Evolutionary conservation across 1,140 invertebrate species (phyloP).

Genomic region (Lepidurus couesii): DNA sequence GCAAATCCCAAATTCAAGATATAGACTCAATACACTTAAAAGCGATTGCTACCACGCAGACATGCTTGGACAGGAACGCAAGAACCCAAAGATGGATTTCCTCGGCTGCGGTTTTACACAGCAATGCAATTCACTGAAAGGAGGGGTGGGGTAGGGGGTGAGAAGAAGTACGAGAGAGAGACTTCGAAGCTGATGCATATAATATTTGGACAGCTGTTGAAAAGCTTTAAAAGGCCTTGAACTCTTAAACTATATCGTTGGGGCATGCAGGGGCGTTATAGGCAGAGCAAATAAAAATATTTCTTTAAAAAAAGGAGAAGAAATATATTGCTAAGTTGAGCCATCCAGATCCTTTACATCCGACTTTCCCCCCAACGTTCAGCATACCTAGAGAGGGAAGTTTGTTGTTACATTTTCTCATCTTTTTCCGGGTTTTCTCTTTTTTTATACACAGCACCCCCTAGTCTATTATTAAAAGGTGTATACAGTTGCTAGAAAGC

Average conservation of each 20-base stretch:
- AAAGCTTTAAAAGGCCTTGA: background rate
- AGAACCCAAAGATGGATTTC: background rate
- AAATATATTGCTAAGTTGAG: too few species aligned
- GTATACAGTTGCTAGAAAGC: background rate
- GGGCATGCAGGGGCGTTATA: background rate
- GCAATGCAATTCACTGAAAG: background rate
- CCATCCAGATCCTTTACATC: too few species aligned
- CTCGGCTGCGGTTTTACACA: background rate
- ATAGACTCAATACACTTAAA: background rate
- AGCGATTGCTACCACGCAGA: background rate
- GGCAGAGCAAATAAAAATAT: background rate
- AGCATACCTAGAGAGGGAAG: too few species aligned
- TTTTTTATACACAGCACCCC: background rate
- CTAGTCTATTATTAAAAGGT: background rate
- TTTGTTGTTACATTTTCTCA: too few species aligned
- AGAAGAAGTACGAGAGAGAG: background rate
- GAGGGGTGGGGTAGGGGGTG: background rate
- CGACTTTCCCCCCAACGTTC: too few species aligned
- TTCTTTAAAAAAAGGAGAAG: background rate
- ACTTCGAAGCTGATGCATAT: background rate
- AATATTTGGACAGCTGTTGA: slow-evolving; percentile 19
- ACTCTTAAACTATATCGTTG: slow-evolving; percentile 13
- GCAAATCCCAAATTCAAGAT: background rate
- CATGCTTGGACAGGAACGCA: background rate
- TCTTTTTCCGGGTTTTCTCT: background rate